Conservation (phyloP, 2,888 invertebrate genomes). For the Lysandra bellargus region DNA sequence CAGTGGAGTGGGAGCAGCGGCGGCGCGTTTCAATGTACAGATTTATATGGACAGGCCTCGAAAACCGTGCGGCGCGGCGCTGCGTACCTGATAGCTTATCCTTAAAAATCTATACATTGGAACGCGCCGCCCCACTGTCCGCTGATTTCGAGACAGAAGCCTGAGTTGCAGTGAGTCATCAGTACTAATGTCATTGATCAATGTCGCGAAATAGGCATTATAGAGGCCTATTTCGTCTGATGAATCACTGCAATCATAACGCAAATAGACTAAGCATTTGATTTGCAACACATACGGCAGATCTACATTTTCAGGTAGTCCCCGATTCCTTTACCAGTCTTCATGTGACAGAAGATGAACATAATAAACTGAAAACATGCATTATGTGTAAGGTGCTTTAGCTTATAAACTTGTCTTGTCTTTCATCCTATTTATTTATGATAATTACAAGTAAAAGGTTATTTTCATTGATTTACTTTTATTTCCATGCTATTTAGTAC, state of each 20-base stretch:
- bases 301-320: constrained; percentile 61
- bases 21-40: no score
- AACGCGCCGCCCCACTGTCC: no score
- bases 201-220: no score
- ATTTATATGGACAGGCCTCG: no score
- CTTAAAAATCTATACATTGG: no score
- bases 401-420: constrained; percentile 46
- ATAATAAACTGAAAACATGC: constrained; percentile 42
- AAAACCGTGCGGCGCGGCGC: no score
- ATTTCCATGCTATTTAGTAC: no score
- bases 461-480: neutral
- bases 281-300: constrained; percentile 40
- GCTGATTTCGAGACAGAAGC: no score
- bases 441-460: neutral
- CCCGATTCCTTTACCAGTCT: constrained; percentile 48
- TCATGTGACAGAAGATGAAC: constrained; percentile 45
- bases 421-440: neutral
- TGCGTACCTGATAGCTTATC: no score
- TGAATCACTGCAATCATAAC: neutral
- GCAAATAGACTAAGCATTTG: neutral
- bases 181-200: no score
- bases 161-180: no score
- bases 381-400: constrained; percentile 51
- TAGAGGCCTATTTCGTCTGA: neutral
- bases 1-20: no score